Conservation (phyloP, 2,888 invertebrate genomes). For the Lycaena phlaeas region DNA sequence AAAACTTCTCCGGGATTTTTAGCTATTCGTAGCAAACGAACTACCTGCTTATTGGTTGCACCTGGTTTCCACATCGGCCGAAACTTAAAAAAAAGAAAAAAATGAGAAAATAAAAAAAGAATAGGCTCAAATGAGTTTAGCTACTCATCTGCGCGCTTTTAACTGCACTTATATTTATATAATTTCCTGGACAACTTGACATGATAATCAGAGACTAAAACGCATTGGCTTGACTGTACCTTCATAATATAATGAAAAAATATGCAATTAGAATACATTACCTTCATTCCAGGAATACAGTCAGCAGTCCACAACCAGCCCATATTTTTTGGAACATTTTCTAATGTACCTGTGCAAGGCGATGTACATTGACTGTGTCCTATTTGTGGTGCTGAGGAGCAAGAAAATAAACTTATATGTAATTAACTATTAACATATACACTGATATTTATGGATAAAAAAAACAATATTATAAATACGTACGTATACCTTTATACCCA, state of each 20-base stretch:
- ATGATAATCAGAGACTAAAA: no score
- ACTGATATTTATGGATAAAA: neutral
- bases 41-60: slow-evolving; percentile 52
- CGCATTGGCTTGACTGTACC: no score
- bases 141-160: no score
- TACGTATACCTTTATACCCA: slow-evolving; percentile 66
- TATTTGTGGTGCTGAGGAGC: slow-evolving; percentile 55
- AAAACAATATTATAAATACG: slow-evolving; percentile 36
- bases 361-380: slow-evolving; percentile 51
- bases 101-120: slow-evolving; percentile 24
- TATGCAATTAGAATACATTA: slow-evolving; percentile 21
- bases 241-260: neutral
- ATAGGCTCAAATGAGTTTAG: no score
- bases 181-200: no score
- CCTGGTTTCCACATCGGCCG: slow-evolving; percentile 62
- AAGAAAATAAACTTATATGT: no score
- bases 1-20: slow-evolving; percentile 42
- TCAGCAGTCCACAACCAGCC: slow-evolving; percentile 67
- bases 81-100: slow-evolving; percentile 43
- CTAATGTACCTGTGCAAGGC: slow-evolving; percentile 43
- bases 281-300: slow-evolving; percentile 53
- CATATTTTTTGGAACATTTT: slow-evolving; percentile 53
- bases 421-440: no score
- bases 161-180: no score
- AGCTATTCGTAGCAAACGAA: slow-evolving; percentile 47